phyloP scores from a whole-genome alignment of 2,797 vertebrate species.

The Phalanger gymnotis region DNA sequence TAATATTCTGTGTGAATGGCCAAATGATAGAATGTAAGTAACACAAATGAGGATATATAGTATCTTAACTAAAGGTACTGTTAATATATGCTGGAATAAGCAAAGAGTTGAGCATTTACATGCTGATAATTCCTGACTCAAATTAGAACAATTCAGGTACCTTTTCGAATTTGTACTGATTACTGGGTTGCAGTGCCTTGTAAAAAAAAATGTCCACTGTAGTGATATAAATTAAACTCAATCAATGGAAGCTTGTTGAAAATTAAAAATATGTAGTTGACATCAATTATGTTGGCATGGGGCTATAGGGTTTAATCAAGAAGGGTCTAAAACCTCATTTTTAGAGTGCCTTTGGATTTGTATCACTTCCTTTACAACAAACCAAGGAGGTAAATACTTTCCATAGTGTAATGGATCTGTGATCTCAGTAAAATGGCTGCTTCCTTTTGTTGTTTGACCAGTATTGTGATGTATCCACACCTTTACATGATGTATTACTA shows the following conservation, averaged over 20 bases:
- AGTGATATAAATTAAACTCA: constrained; percentile 29
- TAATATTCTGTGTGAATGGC: constrained; percentile 55
- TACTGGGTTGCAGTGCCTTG: neutral
- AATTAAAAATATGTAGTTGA: constrained; percentile 16
- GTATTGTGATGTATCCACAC: neutral
- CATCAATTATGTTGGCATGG: neutral
- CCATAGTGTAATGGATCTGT: neutral
- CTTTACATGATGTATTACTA: neutral
- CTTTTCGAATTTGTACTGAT: constrained; percentile 59
- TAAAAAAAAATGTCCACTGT: constrained; percentile 13
- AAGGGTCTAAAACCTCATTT: neutral
- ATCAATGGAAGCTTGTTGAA: constrained; percentile 5
- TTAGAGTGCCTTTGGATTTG: neutral
- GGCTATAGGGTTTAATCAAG: neutral
- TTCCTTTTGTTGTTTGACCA: neutral
- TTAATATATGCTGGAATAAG: constrained; percentile 53
- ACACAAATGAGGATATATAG: constrained; percentile 60
- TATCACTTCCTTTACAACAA: neutral
- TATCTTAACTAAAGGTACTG: constrained; percentile 1
- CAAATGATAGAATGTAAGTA: constrained; percentile 51
- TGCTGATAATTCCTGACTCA: constrained; percentile 43
- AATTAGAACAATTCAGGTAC: constrained; percentile 32
- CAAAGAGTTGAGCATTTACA: neutral
- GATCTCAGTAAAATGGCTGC: neutral
- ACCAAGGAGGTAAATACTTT: neutral